Conservation (phyloP, 2,888 invertebrate species). For the Linnaemya tessellans region DNA sequence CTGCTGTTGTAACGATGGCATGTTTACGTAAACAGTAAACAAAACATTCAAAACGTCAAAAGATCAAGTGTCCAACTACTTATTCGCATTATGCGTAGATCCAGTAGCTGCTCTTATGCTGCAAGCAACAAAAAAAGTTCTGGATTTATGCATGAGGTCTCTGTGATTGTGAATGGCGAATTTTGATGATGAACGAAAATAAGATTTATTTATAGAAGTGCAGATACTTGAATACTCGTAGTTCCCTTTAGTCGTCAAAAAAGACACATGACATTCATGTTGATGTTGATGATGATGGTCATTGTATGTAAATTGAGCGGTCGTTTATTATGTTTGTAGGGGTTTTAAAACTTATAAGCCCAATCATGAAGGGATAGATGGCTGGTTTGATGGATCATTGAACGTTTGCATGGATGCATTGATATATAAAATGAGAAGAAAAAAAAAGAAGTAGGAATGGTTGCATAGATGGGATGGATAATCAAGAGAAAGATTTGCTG, state of each 20-base stretch:
- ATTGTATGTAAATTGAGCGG: slow-evolving; percentile 82
- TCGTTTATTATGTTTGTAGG: slow-evolving; percentile 71
- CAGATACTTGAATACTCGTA: slow-evolving; percentile 55
- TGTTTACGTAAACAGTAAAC: slow-evolving; percentile 69
- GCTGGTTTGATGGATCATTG: slow-evolving; percentile 46
- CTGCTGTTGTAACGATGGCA: slow-evolving; percentile 52
- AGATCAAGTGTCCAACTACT: slow-evolving; percentile 76
- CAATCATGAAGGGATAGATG: slow-evolving; percentile 56
- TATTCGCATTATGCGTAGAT: slow-evolving; percentile 72
- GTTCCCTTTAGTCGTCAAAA: slow-evolving; percentile 69
- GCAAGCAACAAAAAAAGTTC: slow-evolving; percentile 40
- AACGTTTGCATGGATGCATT: slow-evolving; percentile 56
- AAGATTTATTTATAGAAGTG: slow-evolving; percentile 65
- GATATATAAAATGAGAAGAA: slow-evolving; percentile 13
- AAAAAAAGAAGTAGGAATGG: slow-evolving; percentile 9
- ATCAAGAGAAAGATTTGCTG: slow-evolving; percentile 79
- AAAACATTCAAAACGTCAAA: slow-evolving; percentile 77
- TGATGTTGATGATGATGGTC: slow-evolving; percentile 78
- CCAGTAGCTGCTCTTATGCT: slow-evolving; percentile 67
- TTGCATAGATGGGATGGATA: slow-evolving; percentile 66
- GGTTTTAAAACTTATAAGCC: slow-evolving; percentile 66
- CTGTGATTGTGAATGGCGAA: slow-evolving; percentile 7
- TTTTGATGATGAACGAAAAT: slow-evolving; percentile 53
- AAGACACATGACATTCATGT: slow-evolving; percentile 72
- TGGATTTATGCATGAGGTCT: slow-evolving; percentile 44